phyloP scores from a whole-genome alignment of 1,140 invertebrate species.

The Euura lappo region DNA sequence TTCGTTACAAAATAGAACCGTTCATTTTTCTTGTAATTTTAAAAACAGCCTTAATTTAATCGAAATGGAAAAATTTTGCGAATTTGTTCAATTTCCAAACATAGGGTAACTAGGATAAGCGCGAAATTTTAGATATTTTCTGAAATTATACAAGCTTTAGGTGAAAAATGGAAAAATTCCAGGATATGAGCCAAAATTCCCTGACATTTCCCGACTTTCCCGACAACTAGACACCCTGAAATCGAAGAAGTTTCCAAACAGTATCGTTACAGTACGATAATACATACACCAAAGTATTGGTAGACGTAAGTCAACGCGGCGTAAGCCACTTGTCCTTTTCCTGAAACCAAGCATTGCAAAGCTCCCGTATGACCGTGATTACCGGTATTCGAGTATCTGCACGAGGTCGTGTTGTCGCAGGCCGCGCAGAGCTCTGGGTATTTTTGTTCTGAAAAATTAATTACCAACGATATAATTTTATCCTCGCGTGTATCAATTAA shows the following conservation, averaged over 20 bases:
- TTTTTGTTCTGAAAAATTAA: slow-evolving; percentile 51
- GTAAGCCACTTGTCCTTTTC: slow-evolving; percentile 69
- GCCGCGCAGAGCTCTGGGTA: slow-evolving; percentile 60
- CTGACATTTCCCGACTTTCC: too few relatives aligned
- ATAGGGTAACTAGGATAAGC: too few relatives aligned
- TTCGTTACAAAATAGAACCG: too few relatives aligned
- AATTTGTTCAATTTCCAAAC: too few relatives aligned
- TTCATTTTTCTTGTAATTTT: too few relatives aligned
- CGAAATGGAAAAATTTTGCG: neutral
- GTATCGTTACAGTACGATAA: neutral
- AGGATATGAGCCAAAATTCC: too few relatives aligned
- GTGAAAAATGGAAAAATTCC: too few relatives aligned
- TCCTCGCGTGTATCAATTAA: neutral
- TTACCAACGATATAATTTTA: neutral
- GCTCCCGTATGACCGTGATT: slow-evolving; percentile 68
- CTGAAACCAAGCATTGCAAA: slow-evolving; percentile 67
- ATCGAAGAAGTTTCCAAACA: too few relatives aligned
- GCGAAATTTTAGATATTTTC: too few relatives aligned
- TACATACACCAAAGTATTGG: slow-evolving; percentile 61
- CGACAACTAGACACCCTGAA: too few relatives aligned
- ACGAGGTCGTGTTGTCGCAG: slow-evolving; percentile 47
- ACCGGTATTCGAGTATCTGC: slow-evolving; percentile 54
- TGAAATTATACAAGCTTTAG: too few relatives aligned
- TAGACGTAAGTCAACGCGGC: slow-evolving; percentile 63
- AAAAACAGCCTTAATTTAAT: too few relatives aligned